Conservation (phyloP, 2,113 vertebrate species). For the Sceloporus undulatus region DNA sequence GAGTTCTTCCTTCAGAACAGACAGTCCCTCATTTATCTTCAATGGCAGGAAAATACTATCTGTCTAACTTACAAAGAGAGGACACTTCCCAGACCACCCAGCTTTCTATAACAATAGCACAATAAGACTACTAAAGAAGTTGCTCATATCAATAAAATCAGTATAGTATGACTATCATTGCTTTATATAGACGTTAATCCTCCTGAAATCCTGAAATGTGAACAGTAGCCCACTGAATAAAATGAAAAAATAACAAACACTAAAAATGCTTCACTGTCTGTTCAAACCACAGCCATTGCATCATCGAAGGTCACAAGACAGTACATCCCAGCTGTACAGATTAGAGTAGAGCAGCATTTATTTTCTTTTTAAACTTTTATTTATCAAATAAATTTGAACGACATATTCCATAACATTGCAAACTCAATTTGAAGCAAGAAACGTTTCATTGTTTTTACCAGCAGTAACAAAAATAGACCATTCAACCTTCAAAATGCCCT, state of each 20-base stretch:
- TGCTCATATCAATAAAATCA: neutral
- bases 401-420: constrained; percentile 7
- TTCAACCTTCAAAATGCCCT: constrained; percentile 11
- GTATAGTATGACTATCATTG: neutral
- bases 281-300: neutral
- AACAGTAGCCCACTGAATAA: neutral
- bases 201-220: neutral
- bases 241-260: constrained; percentile 15
- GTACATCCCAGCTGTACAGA: neutral
- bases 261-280: neutral
- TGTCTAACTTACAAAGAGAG: neutral
- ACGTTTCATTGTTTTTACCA: constrained; percentile 16
- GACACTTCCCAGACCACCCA: neutral
- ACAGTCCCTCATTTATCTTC: neutral
- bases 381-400: neutral
- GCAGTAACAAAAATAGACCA: neutral
- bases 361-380: constrained; percentile 4
- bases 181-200: neutral
- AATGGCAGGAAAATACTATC: neutral
- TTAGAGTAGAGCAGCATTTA: constrained; percentile 10
- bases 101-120: neutral
- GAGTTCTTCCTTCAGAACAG: neutral
- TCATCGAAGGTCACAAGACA: neutral
- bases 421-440: constrained; percentile 3
- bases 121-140: neutral